These are phyloP conservation scores for Tromatobia lineatoria DNA, from an alignment of 2,888 invertebrate genomes.

Conservation along the genomic window DNA sequence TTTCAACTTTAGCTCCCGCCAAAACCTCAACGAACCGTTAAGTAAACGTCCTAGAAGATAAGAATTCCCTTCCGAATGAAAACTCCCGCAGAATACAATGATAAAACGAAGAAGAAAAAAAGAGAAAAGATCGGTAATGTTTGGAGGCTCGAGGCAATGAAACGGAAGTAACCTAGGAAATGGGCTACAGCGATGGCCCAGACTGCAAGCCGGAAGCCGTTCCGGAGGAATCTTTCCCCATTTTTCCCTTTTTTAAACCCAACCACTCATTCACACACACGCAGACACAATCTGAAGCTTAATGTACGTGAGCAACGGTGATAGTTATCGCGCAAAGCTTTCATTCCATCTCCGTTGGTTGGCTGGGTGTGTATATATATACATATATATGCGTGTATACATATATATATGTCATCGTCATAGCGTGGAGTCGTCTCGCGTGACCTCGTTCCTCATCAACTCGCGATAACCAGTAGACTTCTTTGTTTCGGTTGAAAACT, in stretches of 20 bases:
- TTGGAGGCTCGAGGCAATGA: conserved; percentile 19
- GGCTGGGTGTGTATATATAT: neutral
- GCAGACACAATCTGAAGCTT: neutral
- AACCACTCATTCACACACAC: neutral
- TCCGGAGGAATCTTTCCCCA: conserved; percentile 18
- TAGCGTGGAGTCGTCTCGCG: conserved; percentile 39
- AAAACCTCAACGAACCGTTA: too few species aligned
- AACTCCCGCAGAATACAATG: too few species aligned
- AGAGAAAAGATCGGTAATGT: neutral
- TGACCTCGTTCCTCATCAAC: conserved; percentile 63
- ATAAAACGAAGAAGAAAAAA: neutral
- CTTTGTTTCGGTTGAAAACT: conserved; percentile 57
- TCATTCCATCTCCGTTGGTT: neutral
- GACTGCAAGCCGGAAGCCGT: conserved; percentile 42
- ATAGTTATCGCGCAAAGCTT: conserved; percentile 26
- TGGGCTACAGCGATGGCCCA: conserved; percentile 21
- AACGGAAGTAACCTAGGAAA: conserved; percentile 45
- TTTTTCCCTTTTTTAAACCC: conserved; percentile 4
- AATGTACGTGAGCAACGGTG: neutral
- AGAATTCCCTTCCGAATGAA: too few species aligned
- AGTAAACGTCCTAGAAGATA: too few species aligned
- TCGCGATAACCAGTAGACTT: conserved; percentile 57
- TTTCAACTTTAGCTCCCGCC: too few species aligned
- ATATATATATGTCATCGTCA: conserved; percentile 20
- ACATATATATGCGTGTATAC: too few species aligned